Percentiles rank a stretch among this genome's conserved stretches.
These are phyloP conservation scores for Australoheros scitulus DNA, from an alignment of 2,113 vertebrate genomes.

Conservation along the genomic window DNA sequence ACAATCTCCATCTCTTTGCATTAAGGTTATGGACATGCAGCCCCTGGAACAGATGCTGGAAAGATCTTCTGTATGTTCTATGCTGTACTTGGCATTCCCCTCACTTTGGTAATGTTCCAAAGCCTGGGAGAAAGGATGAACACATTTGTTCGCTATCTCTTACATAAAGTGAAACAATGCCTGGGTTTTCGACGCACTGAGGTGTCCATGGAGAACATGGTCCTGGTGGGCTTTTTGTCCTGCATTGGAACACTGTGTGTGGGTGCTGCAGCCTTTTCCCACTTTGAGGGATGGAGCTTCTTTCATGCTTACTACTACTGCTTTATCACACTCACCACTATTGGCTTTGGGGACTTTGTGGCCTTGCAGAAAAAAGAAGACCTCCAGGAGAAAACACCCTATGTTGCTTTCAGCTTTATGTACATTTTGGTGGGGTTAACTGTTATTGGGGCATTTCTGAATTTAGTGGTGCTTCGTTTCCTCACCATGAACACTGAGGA, in stretches of 20 bases:
- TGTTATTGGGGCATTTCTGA: slow-evolving; percentile 96
- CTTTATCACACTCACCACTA: slow-evolving; percentile 98
- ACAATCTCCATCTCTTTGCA: slow-evolving; percentile 28
- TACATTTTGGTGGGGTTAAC: slow-evolving; percentile 96
- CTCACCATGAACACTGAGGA: slow-evolving; percentile 92
- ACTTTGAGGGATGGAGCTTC: slow-evolving; percentile 97
- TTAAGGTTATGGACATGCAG: slow-evolving; percentile 93
- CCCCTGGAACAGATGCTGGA: slow-evolving; percentile 91
- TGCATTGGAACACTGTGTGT: slow-evolving; percentile 93
- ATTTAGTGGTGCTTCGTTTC: slow-evolving; percentile 94
- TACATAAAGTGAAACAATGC: slow-evolving; percentile 89
- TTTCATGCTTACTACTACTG: slow-evolving; percentile 98
- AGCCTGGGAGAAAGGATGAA: slow-evolving; percentile 98
- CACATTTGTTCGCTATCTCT: slow-evolving; percentile 87
- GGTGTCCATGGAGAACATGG: slow-evolving; percentile 97
- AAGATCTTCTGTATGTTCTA: slow-evolving; percentile 99
- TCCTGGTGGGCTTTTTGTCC: slow-evolving; percentile 91
- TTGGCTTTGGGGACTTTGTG: slow-evolving; percentile 97
- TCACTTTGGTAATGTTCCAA: slow-evolving; percentile 98
- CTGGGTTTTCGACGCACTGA: slow-evolving; percentile 85
- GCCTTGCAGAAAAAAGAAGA: slow-evolving; percentile 95
- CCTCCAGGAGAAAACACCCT: slow-evolving; percentile 93
- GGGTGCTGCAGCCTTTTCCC: slow-evolving; percentile 90
- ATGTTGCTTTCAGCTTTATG: slow-evolving; percentile 97
- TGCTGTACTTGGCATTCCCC: slow-evolving; percentile 93